These are phyloP conservation scores for Drosophila kepulauana DNA, from an alignment of 1,140 invertebrate genomes.

Conservation along the genomic window DNA sequence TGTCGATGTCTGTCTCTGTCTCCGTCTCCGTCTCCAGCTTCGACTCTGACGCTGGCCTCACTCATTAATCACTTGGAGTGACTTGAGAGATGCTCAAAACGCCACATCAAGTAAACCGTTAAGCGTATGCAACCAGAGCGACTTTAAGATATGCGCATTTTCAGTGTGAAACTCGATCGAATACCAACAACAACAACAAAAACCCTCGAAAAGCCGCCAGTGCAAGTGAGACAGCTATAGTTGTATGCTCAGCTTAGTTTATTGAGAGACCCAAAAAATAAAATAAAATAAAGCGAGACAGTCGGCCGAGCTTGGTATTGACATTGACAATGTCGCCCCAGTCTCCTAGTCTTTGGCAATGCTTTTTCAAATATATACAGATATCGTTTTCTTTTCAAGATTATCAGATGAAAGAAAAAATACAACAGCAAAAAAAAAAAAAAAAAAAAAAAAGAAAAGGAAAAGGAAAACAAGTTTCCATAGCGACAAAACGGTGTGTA, in stretches of 20 bases:
- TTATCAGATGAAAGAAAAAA: background rate
- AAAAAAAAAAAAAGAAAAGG: background rate
- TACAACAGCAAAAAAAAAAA: background rate
- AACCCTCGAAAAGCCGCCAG: background rate
- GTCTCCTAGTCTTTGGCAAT: constrained; percentile 9
- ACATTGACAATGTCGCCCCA: constrained; percentile 74
- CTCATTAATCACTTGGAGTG: constrained; percentile 64
- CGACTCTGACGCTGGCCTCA: constrained; percentile 29
- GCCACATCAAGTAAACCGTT: constrained; percentile 72
- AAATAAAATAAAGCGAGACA: constrained; percentile 26
- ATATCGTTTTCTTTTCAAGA: constrained; percentile 1
- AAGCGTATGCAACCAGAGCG: constrained; percentile 66
- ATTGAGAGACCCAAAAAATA: constrained; percentile 5
- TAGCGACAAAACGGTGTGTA: background rate
- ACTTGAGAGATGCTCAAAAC: constrained; percentile 39
- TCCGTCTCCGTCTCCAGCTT: no score
- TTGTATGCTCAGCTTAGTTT: background rate
- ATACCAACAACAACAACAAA: no score
- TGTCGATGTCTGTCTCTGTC: constrained; percentile 38
- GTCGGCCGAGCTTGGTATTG: constrained; percentile 64
- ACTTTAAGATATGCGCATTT: constrained; percentile 74
- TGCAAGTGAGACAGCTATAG: constrained; percentile 10
- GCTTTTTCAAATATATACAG: background rate
- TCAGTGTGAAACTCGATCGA: constrained; percentile 19
- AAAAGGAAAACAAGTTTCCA: constrained; percentile 11